Conservation (phyloP, 2,888 invertebrate species). For the Caenorhabditis uteleia region DNA sequence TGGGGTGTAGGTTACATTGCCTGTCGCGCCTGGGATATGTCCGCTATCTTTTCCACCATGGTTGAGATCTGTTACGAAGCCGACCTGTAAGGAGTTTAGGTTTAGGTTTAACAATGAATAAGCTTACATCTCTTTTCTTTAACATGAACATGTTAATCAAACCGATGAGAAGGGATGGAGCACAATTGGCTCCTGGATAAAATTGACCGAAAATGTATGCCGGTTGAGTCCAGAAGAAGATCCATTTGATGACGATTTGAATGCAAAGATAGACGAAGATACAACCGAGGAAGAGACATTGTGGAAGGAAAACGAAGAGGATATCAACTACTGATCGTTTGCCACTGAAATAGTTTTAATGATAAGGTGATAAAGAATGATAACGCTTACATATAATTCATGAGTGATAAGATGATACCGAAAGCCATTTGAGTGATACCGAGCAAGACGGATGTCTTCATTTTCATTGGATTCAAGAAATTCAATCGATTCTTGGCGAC, state of each 20-base stretch:
- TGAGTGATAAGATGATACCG: constrained; percentile 64
- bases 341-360: constrained; percentile 69
- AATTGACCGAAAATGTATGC: constrained; percentile 53
- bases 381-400: constrained; percentile 61
- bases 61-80: constrained; percentile 28
- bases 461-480: constrained; percentile 69
- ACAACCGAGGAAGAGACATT: constrained; percentile 85
- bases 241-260: constrained; percentile 72
- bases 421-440: constrained; percentile 68
- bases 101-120: not conserved
- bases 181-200: constrained; percentile 76
- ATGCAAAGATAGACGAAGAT: constrained; percentile 94
- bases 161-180: constrained; percentile 94
- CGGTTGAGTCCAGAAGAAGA: constrained; percentile 58
- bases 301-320: constrained; percentile 91
- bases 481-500: constrained; percentile 66
- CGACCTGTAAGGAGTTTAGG: constrained; percentile 17
- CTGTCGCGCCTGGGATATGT: constrained; percentile 11
- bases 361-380: not conserved
- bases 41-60: constrained; percentile 23
- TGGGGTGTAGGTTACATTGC: constrained; percentile 27
- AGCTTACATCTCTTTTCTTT: constrained; percentile 72
- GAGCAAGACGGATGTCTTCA: constrained; percentile 66
- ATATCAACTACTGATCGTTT: constrained; percentile 79
- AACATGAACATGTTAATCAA: constrained; percentile 79